phyloP scores from a whole-genome alignment of 2,113 vertebrate genomes.

The Melanocharis versteri region DNA sequence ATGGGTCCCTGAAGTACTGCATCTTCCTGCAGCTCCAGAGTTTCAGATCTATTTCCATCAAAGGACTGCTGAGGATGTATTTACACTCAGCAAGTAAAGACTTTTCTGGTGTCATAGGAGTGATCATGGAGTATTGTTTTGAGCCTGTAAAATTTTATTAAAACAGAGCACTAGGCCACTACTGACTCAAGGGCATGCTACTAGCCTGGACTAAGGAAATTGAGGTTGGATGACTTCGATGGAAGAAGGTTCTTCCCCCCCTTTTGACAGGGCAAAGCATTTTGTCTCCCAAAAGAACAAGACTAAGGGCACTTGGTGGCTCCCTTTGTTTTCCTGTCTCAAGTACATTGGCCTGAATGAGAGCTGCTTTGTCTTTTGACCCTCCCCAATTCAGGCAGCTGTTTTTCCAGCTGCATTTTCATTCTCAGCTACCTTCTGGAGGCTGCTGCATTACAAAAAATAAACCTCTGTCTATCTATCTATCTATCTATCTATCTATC shows the following conservation, averaged over 20 bases:
- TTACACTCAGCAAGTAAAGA: not conserved
- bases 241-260: not conserved
- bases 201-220: not conserved
- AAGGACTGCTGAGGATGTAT: not conserved
- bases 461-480: no score
- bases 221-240: not conserved
- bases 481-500: no score
- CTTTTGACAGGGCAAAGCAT: not conserved
- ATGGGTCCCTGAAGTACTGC: not conserved
- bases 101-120: not conserved
- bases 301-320: not conserved
- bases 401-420: not conserved
- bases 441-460: not conserved
- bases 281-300: not conserved
- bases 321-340: not conserved
- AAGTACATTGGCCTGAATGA: rapidly evolving
- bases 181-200: not conserved
- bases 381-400: not conserved
- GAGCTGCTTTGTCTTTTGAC: not conserved
- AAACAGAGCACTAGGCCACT: not conserved
- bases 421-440: not conserved
- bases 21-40: not conserved
- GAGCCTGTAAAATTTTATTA: not conserved
- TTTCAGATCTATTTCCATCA: not conserved
- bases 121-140: not conserved